These are phyloP conservation scores for Diabrotica undecimpunctata DNA, from an alignment of 1,140 invertebrate species.

Conservation along the genomic window DNA sequence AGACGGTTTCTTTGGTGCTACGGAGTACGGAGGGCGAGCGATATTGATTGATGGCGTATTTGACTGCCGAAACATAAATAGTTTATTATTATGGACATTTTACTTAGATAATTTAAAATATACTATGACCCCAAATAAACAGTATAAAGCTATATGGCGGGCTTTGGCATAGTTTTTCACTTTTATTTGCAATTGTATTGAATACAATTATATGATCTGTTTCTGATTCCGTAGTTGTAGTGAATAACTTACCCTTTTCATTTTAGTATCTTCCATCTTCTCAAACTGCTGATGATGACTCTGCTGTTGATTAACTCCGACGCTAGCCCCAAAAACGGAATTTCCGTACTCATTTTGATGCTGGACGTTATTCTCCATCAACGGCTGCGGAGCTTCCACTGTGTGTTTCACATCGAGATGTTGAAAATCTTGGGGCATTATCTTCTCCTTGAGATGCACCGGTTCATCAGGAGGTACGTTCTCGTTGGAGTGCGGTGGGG, in stretches of 20 bases:
- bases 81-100: neutral
- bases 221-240: no score
- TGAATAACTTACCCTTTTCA: slow-evolving; percentile 28
- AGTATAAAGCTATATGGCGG: no score
- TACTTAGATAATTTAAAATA: no score
- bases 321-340: neutral
- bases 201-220: no score
- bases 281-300: slow-evolving; percentile 24
- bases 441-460: neutral
- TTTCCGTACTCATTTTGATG: slow-evolving; percentile 11
- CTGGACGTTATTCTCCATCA: slow-evolving; percentile 23
- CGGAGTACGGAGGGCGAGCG: neutral
- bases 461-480: slow-evolving; percentile 25
- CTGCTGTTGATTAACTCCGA: slow-evolving; percentile 20
- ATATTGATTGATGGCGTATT: neutral
- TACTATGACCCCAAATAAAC: no score
- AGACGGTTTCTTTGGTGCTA: slow-evolving; percentile 15
- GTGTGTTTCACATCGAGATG: slow-evolving; percentile 10
- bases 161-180: no score
- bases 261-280: slow-evolving; percentile 25
- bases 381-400: slow-evolving; percentile 9
- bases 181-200: no score
- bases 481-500: slow-evolving; percentile 25
- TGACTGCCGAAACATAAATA: neutral
- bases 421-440: neutral